phyloP scores from a whole-genome alignment of 2,113 vertebrate species.

The Theristicus caerulescens region DNA sequence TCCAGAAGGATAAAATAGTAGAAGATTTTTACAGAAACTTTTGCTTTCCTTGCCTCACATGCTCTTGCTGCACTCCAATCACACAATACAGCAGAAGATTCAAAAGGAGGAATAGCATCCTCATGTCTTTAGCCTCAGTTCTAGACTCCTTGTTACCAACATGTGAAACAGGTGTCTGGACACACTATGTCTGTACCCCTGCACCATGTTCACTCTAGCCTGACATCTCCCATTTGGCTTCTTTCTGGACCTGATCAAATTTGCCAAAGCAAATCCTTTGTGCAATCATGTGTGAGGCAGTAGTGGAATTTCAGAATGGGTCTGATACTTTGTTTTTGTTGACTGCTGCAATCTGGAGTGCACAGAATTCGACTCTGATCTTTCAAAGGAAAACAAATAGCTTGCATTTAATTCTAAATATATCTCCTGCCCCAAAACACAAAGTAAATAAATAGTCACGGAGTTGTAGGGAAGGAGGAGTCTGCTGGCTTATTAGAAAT shows the following conservation, averaged over 20 bases:
- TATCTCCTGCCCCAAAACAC: not conserved
- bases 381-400: constrained; percentile 37
- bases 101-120: not conserved
- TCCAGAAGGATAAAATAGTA: not conserved
- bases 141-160: not conserved
- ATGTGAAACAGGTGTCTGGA: not conserved
- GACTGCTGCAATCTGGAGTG: not conserved
- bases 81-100: not conserved
- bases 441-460: not conserved
- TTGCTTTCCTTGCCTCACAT: not conserved
- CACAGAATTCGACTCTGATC: not conserved
- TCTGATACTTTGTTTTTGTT: not conserved
- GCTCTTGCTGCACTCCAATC: not conserved
- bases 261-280: not conserved
- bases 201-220: not conserved
- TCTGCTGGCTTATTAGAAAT: constrained; percentile 42
- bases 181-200: not conserved
- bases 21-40: not conserved
- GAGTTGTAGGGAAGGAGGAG: not conserved
- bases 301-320: not conserved
- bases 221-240: not conserved
- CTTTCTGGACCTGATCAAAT: not conserved
- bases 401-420: constrained; percentile 40
- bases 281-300: not conserved
- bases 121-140: not conserved